phyloP scores from a whole-genome alignment of 2,888 invertebrate genomes.

The Hemithea aestivaria region DNA sequence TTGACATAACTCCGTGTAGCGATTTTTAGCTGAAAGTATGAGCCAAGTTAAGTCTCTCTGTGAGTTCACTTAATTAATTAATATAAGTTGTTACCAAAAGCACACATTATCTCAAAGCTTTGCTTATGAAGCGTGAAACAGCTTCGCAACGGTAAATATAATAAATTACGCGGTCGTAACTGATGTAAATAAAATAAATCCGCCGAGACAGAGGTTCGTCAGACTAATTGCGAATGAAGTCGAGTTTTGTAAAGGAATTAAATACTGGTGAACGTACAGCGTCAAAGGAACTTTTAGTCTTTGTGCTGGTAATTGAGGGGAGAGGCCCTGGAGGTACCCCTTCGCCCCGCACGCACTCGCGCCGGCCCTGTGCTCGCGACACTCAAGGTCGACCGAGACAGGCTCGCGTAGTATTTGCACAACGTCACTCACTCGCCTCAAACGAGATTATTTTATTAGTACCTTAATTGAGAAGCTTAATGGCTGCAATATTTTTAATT shows the following conservation, averaged over 20 bases:
- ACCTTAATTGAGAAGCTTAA: too few relatives aligned
- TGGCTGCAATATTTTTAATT: too few relatives aligned
- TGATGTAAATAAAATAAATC: slow-evolving; percentile 17
- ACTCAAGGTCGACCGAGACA: slow-evolving; percentile 1
- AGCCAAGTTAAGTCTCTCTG: too few relatives aligned
- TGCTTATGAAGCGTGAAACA: background rate
- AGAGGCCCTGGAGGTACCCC: slow-evolving; percentile 6
- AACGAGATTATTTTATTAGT: too few relatives aligned
- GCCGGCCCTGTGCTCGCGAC: slow-evolving; percentile 8
- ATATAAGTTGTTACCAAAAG: too few relatives aligned
- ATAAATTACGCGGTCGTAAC: slow-evolving; percentile 10
- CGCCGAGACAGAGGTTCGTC: slow-evolving; percentile 6
- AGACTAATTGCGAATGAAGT: slow-evolving; percentile 23
- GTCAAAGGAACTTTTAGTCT: slow-evolving; percentile 22
- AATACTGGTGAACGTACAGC: slow-evolving; percentile 22
- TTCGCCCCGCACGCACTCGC: slow-evolving; percentile 9
- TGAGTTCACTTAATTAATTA: too few relatives aligned
- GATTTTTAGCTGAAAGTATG: too few relatives aligned
- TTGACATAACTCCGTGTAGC: too few relatives aligned
- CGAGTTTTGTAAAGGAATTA: slow-evolving; percentile 27
- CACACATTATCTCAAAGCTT: too few relatives aligned
- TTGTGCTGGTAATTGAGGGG: slow-evolving; percentile 26
- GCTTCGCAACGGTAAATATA: slow-evolving; percentile 3
- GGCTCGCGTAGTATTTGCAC: background rate
- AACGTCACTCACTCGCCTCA: too few relatives aligned